Base-by-base conservation (phyloP, 1,140 invertebrate genomes). In the Stenopsyche tienmushanensis region DNA sequence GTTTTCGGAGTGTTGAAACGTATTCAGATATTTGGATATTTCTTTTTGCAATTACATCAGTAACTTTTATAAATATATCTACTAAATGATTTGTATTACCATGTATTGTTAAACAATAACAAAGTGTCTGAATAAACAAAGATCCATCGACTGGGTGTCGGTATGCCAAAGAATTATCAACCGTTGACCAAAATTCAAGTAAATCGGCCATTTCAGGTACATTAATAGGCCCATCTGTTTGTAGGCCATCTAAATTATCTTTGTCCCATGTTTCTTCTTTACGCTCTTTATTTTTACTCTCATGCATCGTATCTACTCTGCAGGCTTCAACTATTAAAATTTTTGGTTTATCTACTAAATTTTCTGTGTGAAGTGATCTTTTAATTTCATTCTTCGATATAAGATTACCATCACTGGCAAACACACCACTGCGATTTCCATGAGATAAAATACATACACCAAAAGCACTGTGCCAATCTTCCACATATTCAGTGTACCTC, bases 271-370 rank as follows among this genome's bases (percentile, higher is more conserved):
- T n/a, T n/a, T 34, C 20, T 45, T 52, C 5, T 66, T 53, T n/a
- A n/a, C n/a, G n/a, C n/a, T 34, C 13, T n/a, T n/a, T n/a, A n/a
- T n/a, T n/a, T n/a, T n/a, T n/a, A n/a, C 58, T 39, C 41, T 52
- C 65, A 23, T 23, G 34, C 44, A 3, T 66, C 54, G 15, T 66
- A 47, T 66, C 55, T 13, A 64, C 68, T 60, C 65, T 52, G 39
- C 68, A 70, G 17, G 68, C 64, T 64, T 70, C 64, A 25, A 70
- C 63, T 9, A 70, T 52, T 5, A 70, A 29, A 24, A 66, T 55
- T 55, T 66, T 66, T 3, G 68, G 68, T 49, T 70, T 70, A 17
- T 60, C 65, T 2, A 59, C 47, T 10, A 62, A 21, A 3, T 34
- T 34, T 34, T 34, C 13, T 5, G 29, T 7, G 5, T 34, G 5